Evolutionary conservation across 2,113 vertebrate genomes (phyloP).

Genomic region (Saccopteryx bilineata): DNA sequence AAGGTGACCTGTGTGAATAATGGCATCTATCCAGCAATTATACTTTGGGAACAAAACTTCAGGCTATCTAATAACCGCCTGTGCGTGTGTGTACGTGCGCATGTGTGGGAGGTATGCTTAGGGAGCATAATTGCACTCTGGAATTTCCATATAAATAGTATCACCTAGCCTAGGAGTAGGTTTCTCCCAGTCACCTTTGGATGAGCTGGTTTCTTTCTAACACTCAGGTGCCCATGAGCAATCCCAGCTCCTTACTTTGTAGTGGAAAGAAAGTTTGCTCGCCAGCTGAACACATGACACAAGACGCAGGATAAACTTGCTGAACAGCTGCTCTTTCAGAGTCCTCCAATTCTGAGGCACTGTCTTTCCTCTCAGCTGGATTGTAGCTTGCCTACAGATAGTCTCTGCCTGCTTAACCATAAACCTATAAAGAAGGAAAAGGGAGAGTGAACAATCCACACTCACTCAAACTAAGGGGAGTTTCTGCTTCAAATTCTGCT

Average conservation of each 20-base stretch:
- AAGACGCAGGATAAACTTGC: slow-evolving; percentile 90
- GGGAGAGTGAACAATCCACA: neutral
- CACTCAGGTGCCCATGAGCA: neutral
- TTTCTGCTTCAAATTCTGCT: slow-evolving; percentile 1
- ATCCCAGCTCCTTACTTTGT: slow-evolving; percentile 86
- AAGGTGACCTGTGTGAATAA: slow-evolving; percentile 78
- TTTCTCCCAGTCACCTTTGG: slow-evolving; percentile 25
- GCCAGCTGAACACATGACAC: slow-evolving; percentile 95
- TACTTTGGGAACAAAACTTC: slow-evolving; percentile 72
- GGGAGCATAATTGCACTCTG: slow-evolving; percentile 57
- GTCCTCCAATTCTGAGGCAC: slow-evolving; percentile 80
- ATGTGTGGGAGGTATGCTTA: slow-evolving; percentile 35
- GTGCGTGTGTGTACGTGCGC: neutral
- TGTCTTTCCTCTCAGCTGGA: slow-evolving; percentile 46
- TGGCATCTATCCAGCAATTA: slow-evolving; percentile 78
- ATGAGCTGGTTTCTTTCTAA: neutral
- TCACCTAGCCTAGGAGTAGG: neutral
- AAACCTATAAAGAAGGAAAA: slow-evolving; percentile 88
- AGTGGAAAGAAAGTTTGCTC: slow-evolving; percentile 94
- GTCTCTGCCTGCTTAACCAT: slow-evolving; percentile 91
- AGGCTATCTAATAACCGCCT: slow-evolving; percentile 63
- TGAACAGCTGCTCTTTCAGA: slow-evolving; percentile 85
- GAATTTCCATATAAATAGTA: slow-evolving; percentile 55
- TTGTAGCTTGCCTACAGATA: slow-evolving; percentile 74
- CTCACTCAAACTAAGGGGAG: neutral